Conservation (phyloP, 2,888 invertebrate genomes). For the Gortyna flavago region DNA sequence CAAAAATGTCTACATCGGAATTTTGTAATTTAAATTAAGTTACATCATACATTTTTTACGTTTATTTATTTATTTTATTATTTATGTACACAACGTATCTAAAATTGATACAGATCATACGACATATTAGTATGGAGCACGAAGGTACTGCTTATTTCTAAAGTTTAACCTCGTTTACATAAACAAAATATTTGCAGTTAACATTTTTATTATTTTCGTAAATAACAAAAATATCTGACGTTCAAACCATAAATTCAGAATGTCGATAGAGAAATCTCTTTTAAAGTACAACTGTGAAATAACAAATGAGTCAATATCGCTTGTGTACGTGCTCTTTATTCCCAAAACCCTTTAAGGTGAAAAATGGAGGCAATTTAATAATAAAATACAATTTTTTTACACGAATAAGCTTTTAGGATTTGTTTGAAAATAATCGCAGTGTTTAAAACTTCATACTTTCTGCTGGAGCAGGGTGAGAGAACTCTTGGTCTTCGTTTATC, state of each 20-base stretch:
- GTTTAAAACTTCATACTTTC: conserved; percentile 24
- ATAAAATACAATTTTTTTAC: conserved; percentile 42
- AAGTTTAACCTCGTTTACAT: too few relatives aligned
- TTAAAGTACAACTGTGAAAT: conserved; percentile 37
- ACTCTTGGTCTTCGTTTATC: conserved; percentile 7
- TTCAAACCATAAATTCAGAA: conserved; percentile 43
- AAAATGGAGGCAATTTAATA: conserved; percentile 52
- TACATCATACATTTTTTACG: too few relatives aligned
- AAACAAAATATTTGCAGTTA: neutral
- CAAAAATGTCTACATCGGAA: neutral
- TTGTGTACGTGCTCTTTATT: conserved; percentile 53
- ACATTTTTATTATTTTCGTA: neutral
- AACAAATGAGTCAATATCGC: conserved; percentile 45
- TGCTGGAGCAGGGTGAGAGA: neutral
- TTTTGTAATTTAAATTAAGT: neutral
- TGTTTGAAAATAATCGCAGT: conserved; percentile 6
- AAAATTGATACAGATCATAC: too few relatives aligned
- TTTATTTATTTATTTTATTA: too few relatives aligned
- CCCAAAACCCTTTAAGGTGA: conserved; percentile 28
- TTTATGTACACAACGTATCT: too few relatives aligned
- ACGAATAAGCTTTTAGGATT: conserved; percentile 26
- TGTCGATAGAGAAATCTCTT: conserved; percentile 51
- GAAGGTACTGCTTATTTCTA: too few relatives aligned
- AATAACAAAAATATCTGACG: conserved; percentile 4
- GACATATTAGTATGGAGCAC: too few relatives aligned